Conservation (phyloP, 2,797 vertebrate genomes). For the Catharus ustulatus region DNA sequence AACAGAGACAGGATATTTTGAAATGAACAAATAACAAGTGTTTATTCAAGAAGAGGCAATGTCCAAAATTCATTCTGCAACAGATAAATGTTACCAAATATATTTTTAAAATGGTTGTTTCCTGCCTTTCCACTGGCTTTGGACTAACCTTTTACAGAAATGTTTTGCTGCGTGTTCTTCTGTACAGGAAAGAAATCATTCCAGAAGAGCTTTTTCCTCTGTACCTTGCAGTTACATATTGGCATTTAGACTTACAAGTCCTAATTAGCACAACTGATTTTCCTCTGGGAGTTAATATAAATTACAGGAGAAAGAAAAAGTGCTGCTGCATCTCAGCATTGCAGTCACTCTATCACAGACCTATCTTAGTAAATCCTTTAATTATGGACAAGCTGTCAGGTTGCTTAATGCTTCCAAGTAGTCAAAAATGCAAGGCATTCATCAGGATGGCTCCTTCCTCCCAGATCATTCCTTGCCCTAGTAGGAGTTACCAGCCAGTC, state of each 20-base stretch:
- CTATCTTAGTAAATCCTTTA: background rate
- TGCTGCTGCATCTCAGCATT: background rate
- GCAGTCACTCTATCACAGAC: background rate
- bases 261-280: slow-evolving; percentile 41
- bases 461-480: background rate
- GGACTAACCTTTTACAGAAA: background rate
- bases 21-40: background rate
- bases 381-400: background rate
- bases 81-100: background rate
- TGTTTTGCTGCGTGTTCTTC: background rate
- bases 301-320: background rate
- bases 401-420: slow-evolving; percentile 6
- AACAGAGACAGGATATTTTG: background rate
- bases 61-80: background rate
- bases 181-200: background rate
- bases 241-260: slow-evolving; percentile 41
- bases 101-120: background rate
- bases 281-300: slow-evolving; percentile 30
- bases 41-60: background rate
- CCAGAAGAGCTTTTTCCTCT: background rate
- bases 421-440: background rate
- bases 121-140: background rate
- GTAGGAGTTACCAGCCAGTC: background rate
- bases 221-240: background rate
- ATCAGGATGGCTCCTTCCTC: background rate